phyloP scores from a whole-genome alignment of 2,888 invertebrate species.

The Andricus curvator region DNA sequence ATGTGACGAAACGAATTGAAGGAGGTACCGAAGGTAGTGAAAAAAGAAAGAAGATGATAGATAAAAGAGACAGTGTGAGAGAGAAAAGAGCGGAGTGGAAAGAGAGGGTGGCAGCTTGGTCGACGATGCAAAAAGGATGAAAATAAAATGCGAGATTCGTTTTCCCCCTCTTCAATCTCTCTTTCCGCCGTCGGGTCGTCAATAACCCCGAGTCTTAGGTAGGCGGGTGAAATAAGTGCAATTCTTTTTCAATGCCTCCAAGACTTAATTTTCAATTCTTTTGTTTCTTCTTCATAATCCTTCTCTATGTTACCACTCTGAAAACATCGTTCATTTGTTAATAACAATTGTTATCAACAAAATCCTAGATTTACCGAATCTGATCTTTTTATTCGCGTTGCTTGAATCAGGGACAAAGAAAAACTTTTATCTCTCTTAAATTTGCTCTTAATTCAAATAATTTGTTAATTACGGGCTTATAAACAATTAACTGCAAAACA shows the following conservation, averaged over 20 bases:
- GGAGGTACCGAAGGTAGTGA: conserved; percentile 50
- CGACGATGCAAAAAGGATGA: conserved; percentile 47
- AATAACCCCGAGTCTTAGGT: conserved; percentile 47
- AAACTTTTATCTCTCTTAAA: too few species aligned
- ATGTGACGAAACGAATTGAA: conserved; percentile 51
- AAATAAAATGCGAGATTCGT: conserved; percentile 55
- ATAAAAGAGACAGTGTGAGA: conserved; percentile 28
- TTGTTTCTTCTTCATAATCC: conserved; percentile 59
- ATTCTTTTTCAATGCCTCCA: conserved; percentile 68
- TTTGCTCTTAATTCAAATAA: too few species aligned
- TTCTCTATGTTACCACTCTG: too few species aligned
- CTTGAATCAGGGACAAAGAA: too few species aligned
- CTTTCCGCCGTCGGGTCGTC: conserved; percentile 30
- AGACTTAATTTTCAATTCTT: conserved; percentile 74
- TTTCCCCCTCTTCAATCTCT: conserved; percentile 39
- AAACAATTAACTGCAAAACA: too few species aligned
- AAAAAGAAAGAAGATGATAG: conserved; percentile 52
- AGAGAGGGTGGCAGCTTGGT: conserved; percentile 58
- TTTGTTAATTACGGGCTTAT: too few species aligned
- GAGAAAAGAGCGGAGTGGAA: conserved; percentile 65
- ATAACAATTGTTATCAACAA: too few species aligned
- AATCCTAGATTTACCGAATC: too few species aligned
- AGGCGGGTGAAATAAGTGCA: conserved; percentile 34
- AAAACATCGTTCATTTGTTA: too few species aligned
- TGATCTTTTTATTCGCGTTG: too few species aligned